phyloP scores from a whole-genome alignment of 1,140 invertebrate species.

The Drosophila repleta region DNA sequence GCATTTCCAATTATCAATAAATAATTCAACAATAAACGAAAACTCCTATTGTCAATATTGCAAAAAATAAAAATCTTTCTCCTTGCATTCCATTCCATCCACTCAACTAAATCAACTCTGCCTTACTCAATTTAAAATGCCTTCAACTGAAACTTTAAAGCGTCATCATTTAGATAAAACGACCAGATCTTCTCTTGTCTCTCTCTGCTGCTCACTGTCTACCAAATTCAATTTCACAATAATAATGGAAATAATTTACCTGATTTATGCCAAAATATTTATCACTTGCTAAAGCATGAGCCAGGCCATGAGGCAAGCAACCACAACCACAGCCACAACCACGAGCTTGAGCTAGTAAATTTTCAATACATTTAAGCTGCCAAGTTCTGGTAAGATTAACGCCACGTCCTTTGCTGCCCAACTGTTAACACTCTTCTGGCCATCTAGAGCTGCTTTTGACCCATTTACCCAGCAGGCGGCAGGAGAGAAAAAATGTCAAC shows the following conservation, averaged over 20 bases:
- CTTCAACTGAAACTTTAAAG: too few species aligned
- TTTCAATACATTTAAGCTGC: slow-evolving; percentile 21
- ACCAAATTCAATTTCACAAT: background rate
- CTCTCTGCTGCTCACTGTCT: too few species aligned
- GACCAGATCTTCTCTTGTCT: too few species aligned
- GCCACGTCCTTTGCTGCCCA: slow-evolving; percentile 27
- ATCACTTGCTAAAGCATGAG: background rate
- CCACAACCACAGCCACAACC: slow-evolving; percentile 2
- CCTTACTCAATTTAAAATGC: too few species aligned
- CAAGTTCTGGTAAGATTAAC: slow-evolving; percentile 21
- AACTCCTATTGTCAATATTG: too few species aligned
- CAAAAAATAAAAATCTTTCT: too few species aligned
- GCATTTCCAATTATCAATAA: too few species aligned
- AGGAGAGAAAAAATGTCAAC: slow-evolving; percentile 44
- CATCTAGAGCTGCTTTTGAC: slow-evolving; percentile 15
- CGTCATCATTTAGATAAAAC: too few species aligned
- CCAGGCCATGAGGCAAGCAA: slow-evolving; percentile 8
- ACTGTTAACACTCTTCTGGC: slow-evolving; percentile 26
- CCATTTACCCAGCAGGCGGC: slow-evolving; percentile 13
- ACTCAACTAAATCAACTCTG: too few species aligned
- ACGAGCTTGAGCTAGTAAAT: slow-evolving; percentile 8
- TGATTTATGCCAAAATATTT: slow-evolving; percentile 4
- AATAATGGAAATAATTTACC: slow-evolving; percentile 8
- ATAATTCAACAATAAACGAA: too few species aligned
- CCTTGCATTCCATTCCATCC: too few species aligned